Conservation (phyloP, 2,888 invertebrate species). For the Volucella zonaria region DNA sequence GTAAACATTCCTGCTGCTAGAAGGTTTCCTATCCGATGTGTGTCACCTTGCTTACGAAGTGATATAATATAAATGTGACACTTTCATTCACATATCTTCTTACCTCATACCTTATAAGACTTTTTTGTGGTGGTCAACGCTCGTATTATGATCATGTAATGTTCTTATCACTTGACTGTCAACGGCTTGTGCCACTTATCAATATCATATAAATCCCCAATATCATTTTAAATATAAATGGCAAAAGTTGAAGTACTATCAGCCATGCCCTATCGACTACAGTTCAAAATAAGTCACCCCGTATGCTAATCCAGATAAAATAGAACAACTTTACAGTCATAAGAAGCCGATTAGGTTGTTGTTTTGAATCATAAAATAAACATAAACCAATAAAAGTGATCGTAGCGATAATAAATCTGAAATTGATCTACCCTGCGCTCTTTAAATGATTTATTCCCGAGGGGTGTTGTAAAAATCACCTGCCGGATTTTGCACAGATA, state of each 20-base stretch:
- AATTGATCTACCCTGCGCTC: slow-evolving; percentile 10
- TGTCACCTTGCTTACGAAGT: too few relatives aligned
- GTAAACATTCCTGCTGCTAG: too few relatives aligned
- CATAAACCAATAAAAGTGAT: slow-evolving; percentile 39
- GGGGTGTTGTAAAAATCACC: slow-evolving; percentile 56
- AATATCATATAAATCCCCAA: slow-evolving; percentile 1
- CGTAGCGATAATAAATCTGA: slow-evolving; percentile 41
- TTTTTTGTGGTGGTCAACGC: too few relatives aligned
- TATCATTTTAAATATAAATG: background rate
- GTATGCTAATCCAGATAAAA: background rate
- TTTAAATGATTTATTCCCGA: slow-evolving; percentile 38
- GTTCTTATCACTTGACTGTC: background rate
- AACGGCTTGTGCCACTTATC: background rate
- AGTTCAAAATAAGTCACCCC: slow-evolving; percentile 12
- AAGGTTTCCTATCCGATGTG: too few relatives aligned
- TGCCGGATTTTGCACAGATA: slow-evolving; percentile 45
- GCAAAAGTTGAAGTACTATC: background rate
- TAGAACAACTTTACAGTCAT: slow-evolving; percentile 41
- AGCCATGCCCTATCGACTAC: background rate
- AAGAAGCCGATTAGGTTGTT: slow-evolving; percentile 42
- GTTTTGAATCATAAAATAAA: slow-evolving; percentile 20
- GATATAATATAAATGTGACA: too few relatives aligned
- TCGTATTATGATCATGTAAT: too few relatives aligned
- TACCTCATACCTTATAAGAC: too few relatives aligned
- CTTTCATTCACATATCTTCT: too few relatives aligned